phyloP scores from a whole-genome alignment of 2,113 vertebrate species.

The Agelaius phoeniceus region DNA sequence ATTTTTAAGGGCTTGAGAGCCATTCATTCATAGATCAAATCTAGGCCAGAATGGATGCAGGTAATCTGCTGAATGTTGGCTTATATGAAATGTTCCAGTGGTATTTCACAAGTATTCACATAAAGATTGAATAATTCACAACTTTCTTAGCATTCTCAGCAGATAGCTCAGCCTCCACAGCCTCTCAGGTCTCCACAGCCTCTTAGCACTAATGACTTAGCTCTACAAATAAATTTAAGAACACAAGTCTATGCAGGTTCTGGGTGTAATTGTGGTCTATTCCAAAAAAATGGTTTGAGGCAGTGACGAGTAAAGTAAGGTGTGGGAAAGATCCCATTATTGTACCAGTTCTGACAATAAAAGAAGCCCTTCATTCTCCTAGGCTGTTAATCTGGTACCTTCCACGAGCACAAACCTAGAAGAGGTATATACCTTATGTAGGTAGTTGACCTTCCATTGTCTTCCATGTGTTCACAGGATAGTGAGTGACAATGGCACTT shows the following conservation, averaged over 20 bases:
- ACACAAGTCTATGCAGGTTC: slow-evolving; percentile 55
- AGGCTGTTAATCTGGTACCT: slow-evolving; percentile 2
- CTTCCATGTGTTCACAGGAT: not conserved
- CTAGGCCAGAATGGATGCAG: slow-evolving; percentile 54
- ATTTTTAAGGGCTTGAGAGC: slow-evolving; percentile 52
- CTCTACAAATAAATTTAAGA: slow-evolving; percentile 41
- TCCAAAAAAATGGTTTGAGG: slow-evolving; percentile 63
- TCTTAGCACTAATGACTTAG: slow-evolving; percentile 28
- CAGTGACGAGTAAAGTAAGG: slow-evolving; percentile 42
- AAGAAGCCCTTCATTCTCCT: slow-evolving; percentile 39
- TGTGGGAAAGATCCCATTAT: slow-evolving; percentile 62
- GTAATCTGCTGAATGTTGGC: slow-evolving; percentile 45
- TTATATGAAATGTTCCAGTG: slow-evolving; percentile 24
- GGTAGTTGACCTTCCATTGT: not conserved
- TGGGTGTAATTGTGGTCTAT: slow-evolving; percentile 28
- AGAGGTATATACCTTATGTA: not conserved
- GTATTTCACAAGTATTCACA: slow-evolving; percentile 40
- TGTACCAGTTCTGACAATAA: slow-evolving; percentile 46
- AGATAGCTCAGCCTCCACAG: not conserved
- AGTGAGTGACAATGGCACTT: not conserved
- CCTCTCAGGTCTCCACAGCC: slow-evolving; percentile 25
- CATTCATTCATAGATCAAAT: slow-evolving; percentile 64
- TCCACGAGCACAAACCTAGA: not conserved
- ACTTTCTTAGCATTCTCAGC: slow-evolving; percentile 55
- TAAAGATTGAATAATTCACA: slow-evolving; percentile 53